Evolutionary conservation across 2,888 invertebrate genomes (phyloP), one percentile per base, ranked within the genome.

Genomic region (Troglohyphantes excavatus): DNA sequence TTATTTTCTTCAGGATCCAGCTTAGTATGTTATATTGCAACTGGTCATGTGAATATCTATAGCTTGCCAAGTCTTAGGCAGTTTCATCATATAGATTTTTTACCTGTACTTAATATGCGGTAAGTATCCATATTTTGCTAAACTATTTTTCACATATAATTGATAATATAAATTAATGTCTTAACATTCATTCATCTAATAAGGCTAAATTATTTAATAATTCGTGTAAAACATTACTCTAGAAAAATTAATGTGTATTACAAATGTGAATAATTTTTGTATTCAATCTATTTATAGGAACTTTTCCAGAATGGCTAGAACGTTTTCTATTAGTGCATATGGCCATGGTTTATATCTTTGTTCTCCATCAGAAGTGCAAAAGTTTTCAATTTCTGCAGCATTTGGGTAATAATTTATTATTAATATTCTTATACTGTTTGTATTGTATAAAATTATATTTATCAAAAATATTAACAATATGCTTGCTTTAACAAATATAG

Each of bases 291-390:
- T 81, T 59, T 53, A 19, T 29, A 83, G 89, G 21, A 84, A 84
- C 39, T 84, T 90, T 78, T 88, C 83, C 96, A 98, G 98, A 95
- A 98, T 98, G 94, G 97, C 98, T 92, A 96, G 97, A 95, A 98
- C 98, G 91, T 98, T 99, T 95, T 97, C 98, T 96, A 98, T 99
- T 95, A 98, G 98, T 94, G 98, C 98, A 94, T 96, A 97, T 94
- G 99, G 99, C 75, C 98, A 99, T 94, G 99, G 98, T 91, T 95
- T 99, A 93, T 99, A 97, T 95, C 95, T 99, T 93, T 97, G 98
- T 92, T 98, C 99, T 92, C 98, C 99, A 91, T 97, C 97, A 90
- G 99, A 99, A 95, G 95, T 99, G 93, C 98, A 99, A 94, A 98
- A 98, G 95, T 98, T 98, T 94, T 98, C 99, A 73, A 95, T 99